Evolutionary conservation across 2,797 vertebrate species (phyloP).

Genomic region (Thripadectes ignobilis): DNA sequence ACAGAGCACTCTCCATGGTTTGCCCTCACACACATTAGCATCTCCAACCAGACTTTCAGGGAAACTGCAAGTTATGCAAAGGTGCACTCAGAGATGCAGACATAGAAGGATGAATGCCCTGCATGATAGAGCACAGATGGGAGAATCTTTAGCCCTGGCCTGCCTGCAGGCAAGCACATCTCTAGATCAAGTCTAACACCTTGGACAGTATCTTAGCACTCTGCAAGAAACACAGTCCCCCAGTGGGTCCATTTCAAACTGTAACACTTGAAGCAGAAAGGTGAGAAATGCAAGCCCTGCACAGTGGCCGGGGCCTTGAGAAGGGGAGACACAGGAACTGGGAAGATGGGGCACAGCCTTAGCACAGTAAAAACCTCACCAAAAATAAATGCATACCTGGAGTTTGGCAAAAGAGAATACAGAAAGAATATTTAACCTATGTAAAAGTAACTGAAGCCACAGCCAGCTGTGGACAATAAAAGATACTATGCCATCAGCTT

Average conservation of each 20-base stretch:
- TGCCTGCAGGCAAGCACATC: background rate
- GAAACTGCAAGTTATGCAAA: background rate
- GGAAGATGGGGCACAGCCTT: background rate
- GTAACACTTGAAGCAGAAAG: background rate
- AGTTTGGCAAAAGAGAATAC: background rate
- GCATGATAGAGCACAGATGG: accelerated
- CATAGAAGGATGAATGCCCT: background rate
- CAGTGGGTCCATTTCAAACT: accelerated
- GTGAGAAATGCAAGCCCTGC: background rate
- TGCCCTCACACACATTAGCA: background rate
- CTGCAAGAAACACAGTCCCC: background rate
- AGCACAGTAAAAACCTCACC: background rate
- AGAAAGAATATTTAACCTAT: background rate
- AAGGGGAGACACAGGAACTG: background rate
- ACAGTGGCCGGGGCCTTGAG: background rate
- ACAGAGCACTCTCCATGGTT: background rate
- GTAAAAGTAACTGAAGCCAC: background rate
- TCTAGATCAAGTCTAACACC: background rate
- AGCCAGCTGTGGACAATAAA: background rate
- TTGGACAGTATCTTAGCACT: background rate
- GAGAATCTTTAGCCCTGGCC: background rate
- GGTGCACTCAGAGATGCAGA: background rate
- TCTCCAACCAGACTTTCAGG: background rate
- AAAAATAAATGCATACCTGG: background rate
- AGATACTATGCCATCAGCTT: background rate